Evolutionary conservation across 2,113 vertebrate genomes (phyloP), one percentile per base, ranked within the genome.

Genomic region (Machaerirhynchus nigripectus): DNA sequence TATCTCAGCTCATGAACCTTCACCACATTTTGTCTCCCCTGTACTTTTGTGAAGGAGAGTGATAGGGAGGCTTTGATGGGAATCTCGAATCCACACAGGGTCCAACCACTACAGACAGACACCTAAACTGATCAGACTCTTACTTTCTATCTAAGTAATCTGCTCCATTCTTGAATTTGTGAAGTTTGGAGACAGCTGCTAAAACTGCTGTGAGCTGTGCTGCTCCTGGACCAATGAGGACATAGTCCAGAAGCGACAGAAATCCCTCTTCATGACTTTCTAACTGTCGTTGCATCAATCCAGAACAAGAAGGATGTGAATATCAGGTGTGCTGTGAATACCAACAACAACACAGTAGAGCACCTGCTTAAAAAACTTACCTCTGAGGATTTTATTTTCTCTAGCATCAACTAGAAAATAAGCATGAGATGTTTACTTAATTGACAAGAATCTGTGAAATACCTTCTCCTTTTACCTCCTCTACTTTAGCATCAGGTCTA

Each of bases 221-320:
- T 76, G 23, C 15, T 35, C 18, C 33, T 40, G 16, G 16, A n/a
- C 14, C 14, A 42, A 9, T 0, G 1, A 68, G 10, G 11, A 39
- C 11, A 64, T 33, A 5, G 14, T 28, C 7, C 9, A n/a, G 3
- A 7, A 82, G 30, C 16, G n/a, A 28, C 21, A 71, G 23, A 87
- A 76, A 69, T 30, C 27, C 22, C 6, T 46, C 22, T 28, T 76
- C 26, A 27, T 14, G 27, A 13, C 5, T 64, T 81, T 40, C 24
- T 64, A 33, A 27, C 23, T 55, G 26, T 31, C 7, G 39, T 9
- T 61, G 7, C 27, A 22, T 35, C 69, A 64, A 4, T 11, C 8
- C 76, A 65, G 18, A 63, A 30, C 9, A 40, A 82, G 56, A 78
- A 44, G 10, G 13, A 37, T 64, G 14, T 53, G 33, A 71, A 60